Percentiles rank a stretch among this genome's conserved stretches.
Conservation (phyloP, 2,113 vertebrate species). For the Microtus oregoni region DNA sequence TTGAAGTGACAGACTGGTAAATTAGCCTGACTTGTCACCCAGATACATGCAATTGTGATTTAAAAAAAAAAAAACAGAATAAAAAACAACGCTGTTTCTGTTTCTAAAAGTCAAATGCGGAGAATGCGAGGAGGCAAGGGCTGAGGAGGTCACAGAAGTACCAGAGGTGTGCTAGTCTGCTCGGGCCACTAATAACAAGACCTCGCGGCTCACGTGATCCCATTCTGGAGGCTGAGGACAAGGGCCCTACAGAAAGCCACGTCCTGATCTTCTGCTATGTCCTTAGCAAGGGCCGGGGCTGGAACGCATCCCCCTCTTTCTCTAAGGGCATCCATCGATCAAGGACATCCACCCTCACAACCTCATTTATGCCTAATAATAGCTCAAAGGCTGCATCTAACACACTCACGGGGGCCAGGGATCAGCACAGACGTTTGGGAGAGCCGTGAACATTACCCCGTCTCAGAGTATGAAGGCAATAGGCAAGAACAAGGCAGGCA, state of each 20-base stretch:
- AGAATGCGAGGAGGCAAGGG: background rate
- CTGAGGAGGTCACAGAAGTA: background rate
- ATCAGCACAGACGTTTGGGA: background rate
- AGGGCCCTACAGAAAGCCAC: background rate
- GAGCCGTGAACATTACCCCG: background rate
- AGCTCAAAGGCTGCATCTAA: background rate
- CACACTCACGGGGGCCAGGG: background rate
- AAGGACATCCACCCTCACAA: accelerated
- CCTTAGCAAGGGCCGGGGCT: background rate
- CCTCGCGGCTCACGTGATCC: background rate
- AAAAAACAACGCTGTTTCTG: background rate
- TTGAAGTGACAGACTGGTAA: background rate
- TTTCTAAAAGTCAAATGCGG: background rate
- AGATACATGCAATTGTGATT: background rate
- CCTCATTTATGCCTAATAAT: background rate
- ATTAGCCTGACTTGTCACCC: background rate
- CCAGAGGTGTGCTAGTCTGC: background rate
- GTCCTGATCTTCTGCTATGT: background rate
- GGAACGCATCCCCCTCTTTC: background rate
- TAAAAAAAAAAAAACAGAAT: background rate
- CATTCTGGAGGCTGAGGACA: background rate
- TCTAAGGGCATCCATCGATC: background rate
- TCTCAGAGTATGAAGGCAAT: background rate
- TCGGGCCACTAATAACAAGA: background rate
- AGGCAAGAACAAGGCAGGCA: background rate